Evolutionary conservation across 2,797 vertebrate genomes (phyloP).

Genomic region (Gymnothorax reevesii): DNA sequence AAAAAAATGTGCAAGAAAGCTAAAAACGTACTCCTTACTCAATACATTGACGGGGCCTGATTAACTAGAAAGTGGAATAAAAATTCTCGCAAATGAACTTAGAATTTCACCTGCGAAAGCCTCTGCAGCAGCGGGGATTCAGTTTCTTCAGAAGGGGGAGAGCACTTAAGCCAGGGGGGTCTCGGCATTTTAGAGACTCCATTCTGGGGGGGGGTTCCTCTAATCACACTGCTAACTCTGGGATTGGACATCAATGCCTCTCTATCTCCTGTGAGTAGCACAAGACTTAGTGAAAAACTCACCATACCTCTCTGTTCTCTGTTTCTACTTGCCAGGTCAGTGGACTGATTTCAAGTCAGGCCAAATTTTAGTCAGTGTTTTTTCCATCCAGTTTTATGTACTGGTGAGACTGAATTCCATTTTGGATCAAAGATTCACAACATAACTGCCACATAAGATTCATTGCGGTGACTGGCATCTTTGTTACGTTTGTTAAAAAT

Average conservation of each 20-base stretch:
- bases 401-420: no score
- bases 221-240: not conserved
- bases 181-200: not conserved
- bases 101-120: constrained; percentile 23
- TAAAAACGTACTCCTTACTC: no score
- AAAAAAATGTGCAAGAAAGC: no score
- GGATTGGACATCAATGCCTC: not conserved
- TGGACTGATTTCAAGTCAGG: not conserved
- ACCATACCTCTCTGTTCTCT: not conserved
- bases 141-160: not conserved
- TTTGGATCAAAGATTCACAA: no score
- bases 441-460: not conserved
- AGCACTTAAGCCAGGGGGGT: not conserved
- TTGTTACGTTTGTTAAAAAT: no score
- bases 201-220: not conserved
- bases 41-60: not conserved
- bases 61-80: constrained; percentile 33
- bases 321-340: not conserved
- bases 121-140: not conserved
- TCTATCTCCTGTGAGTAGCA: not conserved
- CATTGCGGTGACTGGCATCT: no score
- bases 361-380: no score
- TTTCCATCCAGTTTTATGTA: not conserved
- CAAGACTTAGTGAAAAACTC: no score
- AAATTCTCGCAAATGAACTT: constrained; percentile 53